phyloP scores from a whole-genome alignment of 2,113 vertebrate species.

The Pedionomus torquatus region DNA sequence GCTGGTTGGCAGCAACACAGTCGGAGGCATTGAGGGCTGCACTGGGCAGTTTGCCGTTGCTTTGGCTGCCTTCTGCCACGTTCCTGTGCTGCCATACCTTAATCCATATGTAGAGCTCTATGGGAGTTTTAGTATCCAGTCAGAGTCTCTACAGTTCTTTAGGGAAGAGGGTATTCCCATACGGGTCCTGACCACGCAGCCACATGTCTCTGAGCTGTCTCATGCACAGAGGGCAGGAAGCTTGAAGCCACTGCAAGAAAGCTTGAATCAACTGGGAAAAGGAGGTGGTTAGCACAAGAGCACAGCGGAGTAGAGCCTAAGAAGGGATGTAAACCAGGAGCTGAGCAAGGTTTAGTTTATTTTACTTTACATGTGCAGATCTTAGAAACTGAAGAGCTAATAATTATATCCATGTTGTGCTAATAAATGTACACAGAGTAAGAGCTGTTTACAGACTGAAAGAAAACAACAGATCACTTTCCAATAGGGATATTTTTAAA shows the following conservation, averaged over 20 bases:
- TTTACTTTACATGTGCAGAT: not conserved
- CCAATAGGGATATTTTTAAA: slow-evolving; percentile 4
- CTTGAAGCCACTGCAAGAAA: not conserved
- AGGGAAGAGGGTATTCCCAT: not conserved
- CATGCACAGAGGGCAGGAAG: not conserved
- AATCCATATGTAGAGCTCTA: not conserved
- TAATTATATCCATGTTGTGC: not conserved
- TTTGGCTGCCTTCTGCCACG: not conserved
- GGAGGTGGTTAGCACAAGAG: not conserved
- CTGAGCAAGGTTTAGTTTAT: not conserved
- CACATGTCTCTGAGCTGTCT: not conserved
- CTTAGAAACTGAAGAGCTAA: not conserved
- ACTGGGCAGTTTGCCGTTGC: not conserved
- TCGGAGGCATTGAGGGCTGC: not conserved
- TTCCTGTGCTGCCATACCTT: not conserved
- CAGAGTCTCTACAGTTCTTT: not conserved
- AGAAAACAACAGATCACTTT: slow-evolving; percentile 18
- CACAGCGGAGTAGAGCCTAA: not conserved
- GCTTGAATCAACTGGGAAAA: not conserved
- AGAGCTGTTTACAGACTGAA: not conserved
- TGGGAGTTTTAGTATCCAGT: not conserved
- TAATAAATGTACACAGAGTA: not conserved
- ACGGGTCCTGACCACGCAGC: not conserved
- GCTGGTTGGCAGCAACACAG: not conserved
- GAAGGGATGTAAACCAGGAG: not conserved